These are phyloP conservation scores for Tupaia chinensis DNA, from an alignment of 2,113 vertebrate species.

Conservation along the genomic window DNA sequence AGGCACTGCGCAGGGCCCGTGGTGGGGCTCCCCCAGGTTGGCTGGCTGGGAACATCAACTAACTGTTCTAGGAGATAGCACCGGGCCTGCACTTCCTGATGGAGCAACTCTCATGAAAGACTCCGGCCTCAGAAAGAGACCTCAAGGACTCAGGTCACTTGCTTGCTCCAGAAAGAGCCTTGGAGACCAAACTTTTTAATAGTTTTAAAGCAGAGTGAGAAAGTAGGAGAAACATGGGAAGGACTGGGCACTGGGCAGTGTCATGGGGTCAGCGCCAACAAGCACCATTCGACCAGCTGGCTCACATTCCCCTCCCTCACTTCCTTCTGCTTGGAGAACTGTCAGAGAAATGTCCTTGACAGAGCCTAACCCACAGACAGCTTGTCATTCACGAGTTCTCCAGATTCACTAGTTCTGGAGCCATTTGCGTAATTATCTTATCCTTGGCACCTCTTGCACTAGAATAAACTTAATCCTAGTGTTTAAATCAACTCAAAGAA, in stretches of 20 bases:
- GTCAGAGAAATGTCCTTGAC: background rate
- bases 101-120: background rate
- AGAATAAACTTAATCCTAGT: slow-evolving; percentile 28
- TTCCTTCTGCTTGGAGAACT: background rate
- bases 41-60: background rate
- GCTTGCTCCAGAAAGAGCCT: background rate
- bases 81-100: rapidly evolving
- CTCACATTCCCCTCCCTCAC: background rate
- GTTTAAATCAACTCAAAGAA: background rate
- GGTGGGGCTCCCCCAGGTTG: background rate
- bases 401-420: background rate
- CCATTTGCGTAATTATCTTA: background rate
- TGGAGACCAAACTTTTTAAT: background rate
- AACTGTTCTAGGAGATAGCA: rapidly evolving
- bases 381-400: background rate
- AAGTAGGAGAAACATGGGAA: background rate
- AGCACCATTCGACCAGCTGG: too few relatives aligned
- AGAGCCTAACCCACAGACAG: background rate
- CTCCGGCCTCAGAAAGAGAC: rapidly evolving
- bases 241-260: too few relatives aligned
- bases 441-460: background rate
- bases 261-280: rapidly evolving
- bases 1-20: rapidly evolving
- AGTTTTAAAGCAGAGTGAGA: background rate
- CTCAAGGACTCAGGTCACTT: background rate